phyloP scores from a whole-genome alignment of 1,140 invertebrate species.

The Rhizoglyphus robini region DNA sequence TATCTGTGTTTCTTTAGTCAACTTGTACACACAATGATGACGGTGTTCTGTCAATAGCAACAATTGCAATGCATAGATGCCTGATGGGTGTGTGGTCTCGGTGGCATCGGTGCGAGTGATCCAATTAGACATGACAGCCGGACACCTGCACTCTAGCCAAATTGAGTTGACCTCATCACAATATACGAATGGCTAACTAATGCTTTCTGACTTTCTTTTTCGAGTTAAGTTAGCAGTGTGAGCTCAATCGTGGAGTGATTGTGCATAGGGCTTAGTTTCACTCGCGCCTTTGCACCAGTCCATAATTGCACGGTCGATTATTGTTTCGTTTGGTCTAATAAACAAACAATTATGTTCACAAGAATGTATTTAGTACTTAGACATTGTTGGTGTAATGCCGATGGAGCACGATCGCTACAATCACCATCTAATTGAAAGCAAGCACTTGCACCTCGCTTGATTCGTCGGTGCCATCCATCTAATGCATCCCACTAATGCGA shows the following conservation, averaged over 20 bases:
- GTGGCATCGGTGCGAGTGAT: slow-evolving; percentile 10
- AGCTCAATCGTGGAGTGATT: neutral
- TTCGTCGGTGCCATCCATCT: too few relatives aligned
- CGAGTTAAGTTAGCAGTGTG: neutral
- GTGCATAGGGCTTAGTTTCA: neutral
- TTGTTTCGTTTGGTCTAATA: neutral
- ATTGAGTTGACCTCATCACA: too few relatives aligned
- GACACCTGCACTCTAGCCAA: neutral
- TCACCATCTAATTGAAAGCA: slow-evolving; percentile 1
- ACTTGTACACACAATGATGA: too few relatives aligned
- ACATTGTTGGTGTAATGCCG: too few relatives aligned
- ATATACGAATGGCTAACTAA: too few relatives aligned
- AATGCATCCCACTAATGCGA: neutral
- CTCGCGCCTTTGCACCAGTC: slow-evolving; percentile 8
- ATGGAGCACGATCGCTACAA: neutral
- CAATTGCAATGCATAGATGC: too few relatives aligned
- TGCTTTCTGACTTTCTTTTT: neutral
- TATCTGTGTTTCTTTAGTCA: too few relatives aligned
- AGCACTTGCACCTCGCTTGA: too few relatives aligned
- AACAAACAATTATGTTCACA: slow-evolving; percentile 6
- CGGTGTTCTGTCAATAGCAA: too few relatives aligned
- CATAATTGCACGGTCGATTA: slow-evolving; percentile 8
- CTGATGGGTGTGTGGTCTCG: too few relatives aligned
- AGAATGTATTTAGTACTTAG: neutral
- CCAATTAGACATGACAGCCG: neutral